phyloP scores from a whole-genome alignment of 2,797 vertebrate genomes.

The Avahi laniger region DNA sequence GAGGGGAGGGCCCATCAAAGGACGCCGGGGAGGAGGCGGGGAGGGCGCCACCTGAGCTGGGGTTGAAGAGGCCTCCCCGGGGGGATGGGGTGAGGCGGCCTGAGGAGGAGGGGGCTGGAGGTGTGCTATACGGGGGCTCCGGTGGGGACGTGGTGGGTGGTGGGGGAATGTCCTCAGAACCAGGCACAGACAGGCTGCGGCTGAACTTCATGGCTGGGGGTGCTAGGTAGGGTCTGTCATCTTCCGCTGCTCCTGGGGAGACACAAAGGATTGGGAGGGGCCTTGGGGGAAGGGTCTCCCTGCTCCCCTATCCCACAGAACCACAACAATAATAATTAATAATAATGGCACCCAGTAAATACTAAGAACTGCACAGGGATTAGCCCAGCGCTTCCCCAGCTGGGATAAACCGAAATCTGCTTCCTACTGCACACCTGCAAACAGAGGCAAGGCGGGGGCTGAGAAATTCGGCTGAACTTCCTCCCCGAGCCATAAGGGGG shows the following conservation, averaged over 20 bases:
- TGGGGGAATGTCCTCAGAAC: slow-evolving; percentile 94
- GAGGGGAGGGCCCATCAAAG: slow-evolving; percentile 77
- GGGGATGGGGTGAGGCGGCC: slow-evolving; percentile 81
- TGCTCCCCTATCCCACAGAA: not conserved
- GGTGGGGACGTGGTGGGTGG: slow-evolving; percentile 95
- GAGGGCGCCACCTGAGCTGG: slow-evolving; percentile 64
- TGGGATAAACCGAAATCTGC: not conserved
- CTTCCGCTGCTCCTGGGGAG: slow-evolving; percentile 90
- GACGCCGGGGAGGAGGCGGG: slow-evolving; percentile 67
- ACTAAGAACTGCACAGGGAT: too few relatives aligned
- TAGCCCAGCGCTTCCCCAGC: not conserved
- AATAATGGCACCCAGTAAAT: not conserved
- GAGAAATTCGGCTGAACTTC: not conserved
- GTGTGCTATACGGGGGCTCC: slow-evolving; percentile 94
- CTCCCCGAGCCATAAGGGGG: not conserved
- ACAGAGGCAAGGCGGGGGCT: not conserved
- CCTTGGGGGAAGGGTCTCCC: not conserved
- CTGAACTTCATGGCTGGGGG: slow-evolving; percentile 94
- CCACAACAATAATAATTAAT: not conserved
- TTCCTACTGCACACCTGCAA: not conserved
- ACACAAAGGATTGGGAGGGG: slow-evolving; percentile 36
- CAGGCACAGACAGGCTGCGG: slow-evolving; percentile 94
- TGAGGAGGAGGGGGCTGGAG: slow-evolving; percentile 84
- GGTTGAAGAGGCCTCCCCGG: slow-evolving; percentile 69
- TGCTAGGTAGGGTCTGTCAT: slow-evolving; percentile 92